Evolutionary conservation across 2,888 invertebrate species (phyloP).

Genomic region (Periphyllus acericola): DNA sequence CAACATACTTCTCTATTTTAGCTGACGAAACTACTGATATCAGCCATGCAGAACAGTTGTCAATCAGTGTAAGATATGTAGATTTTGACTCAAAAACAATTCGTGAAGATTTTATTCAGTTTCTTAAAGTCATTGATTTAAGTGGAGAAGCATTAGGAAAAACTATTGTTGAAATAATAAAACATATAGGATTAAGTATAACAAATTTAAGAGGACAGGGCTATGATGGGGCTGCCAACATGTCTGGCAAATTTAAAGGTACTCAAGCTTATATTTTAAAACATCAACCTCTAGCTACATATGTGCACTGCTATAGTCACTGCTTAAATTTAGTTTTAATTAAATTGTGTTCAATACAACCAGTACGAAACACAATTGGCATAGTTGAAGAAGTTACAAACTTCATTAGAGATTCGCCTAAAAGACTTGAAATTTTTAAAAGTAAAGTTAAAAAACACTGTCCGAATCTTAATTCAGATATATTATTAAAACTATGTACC

Average conservation of each 20-base stretch:
- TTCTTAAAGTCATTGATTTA: slow-evolving; percentile 11
- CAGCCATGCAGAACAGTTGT: slow-evolving; percentile 62
- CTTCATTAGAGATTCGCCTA: not conserved
- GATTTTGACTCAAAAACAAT: slow-evolving; percentile 23
- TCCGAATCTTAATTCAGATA: not conserved
- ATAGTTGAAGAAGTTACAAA: slow-evolving; percentile 7
- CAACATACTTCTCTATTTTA: slow-evolving; percentile 63
- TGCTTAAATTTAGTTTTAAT: too few species aligned
- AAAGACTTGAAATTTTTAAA: slow-evolving; percentile 17
- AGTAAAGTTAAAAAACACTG: not conserved
- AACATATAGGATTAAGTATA: too few species aligned
- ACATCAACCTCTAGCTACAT: too few species aligned
- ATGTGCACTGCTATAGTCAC: too few species aligned
- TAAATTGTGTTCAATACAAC: too few species aligned
- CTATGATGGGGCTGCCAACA: too few species aligned
- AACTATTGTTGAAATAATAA: too few species aligned
- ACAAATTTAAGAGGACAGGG: too few species aligned
- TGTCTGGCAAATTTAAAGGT: too few species aligned
- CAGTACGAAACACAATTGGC: not conserved
- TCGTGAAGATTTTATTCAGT: slow-evolving; percentile 11
- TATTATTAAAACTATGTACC: not conserved
- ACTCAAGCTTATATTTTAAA: too few species aligned
- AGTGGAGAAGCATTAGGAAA: slow-evolving; percentile 15
- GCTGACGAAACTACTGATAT: slow-evolving; percentile 64
- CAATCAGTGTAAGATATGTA: slow-evolving; percentile 38